Base-by-base conservation (phyloP, 1,140 invertebrate species). In the Papilio polyxenes region DNA sequence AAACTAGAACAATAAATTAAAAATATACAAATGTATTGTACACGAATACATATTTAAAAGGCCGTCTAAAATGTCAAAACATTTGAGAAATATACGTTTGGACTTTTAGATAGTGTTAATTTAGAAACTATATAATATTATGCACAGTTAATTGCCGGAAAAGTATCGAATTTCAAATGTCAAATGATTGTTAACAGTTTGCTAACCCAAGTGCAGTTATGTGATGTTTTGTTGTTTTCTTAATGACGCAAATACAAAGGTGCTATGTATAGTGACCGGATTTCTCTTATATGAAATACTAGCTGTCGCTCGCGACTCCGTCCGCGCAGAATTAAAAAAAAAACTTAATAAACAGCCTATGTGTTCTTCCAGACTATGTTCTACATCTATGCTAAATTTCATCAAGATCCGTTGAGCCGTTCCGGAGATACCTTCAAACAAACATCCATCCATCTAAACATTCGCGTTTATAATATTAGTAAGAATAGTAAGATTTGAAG, bases 31-130 rank as follows among this genome's bases (percentile, higher is more conserved):
- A 48, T 20, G 74, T 44, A 49, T n/a, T 20, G 49, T 49, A 48
- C 8, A 75, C 8, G 40, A 49, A 31, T 37, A 15, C 11, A 9
- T 37, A 74, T 6, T 10, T 6, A 11, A 20, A 75, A 49, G n/a
- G 51, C n/a, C n/a, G n/a, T 44, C 8, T 20, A n/a, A 75, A 49
- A 51, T 51, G 65, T 6, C 23, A 69, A 69, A 53, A 44, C 17
- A 20, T 76, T 76, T 76, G 20, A 20, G 20, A 53, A 51, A 31
- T 76, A 20, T 9, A 10, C 9, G 2, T 3, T 75, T 23, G 20
- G 17, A 75, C 37, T 75, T 75, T 76, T 76, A 51, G 20, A 76
- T 76, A 23, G 62, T 37, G 2, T 4, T 69, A 65, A 65, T 65
- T 65, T 23, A 11, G 59, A 65, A 65, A 65, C 59, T 65, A 9